phyloP scores from a whole-genome alignment of 2,113 vertebrate species.

The Heterotilapia buettikoferi region DNA sequence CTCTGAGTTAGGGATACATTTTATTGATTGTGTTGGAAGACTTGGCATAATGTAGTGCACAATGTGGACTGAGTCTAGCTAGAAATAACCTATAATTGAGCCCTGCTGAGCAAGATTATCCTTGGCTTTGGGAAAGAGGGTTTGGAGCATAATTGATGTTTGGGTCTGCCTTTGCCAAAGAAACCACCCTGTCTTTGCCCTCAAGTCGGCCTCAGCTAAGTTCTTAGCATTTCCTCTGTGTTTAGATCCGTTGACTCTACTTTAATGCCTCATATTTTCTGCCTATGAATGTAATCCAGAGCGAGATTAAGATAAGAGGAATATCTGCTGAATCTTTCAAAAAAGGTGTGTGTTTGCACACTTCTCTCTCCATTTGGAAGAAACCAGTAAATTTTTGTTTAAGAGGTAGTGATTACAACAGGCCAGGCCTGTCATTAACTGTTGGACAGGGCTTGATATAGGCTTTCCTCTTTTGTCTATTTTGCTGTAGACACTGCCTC shows the following conservation, averaged over 20 bases:
- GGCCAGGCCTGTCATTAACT: constrained; percentile 56
- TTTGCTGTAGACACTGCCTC: background rate
- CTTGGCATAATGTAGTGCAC: constrained; percentile 18
- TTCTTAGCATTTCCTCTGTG: background rate
- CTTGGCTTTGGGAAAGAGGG: constrained; percentile 53
- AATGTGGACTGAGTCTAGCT: constrained; percentile 40
- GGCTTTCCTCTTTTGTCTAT: background rate
- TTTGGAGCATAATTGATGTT: constrained; percentile 68
- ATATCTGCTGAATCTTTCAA: background rate
- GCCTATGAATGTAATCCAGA: background rate
- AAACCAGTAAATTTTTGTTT: constrained; percentile 26
- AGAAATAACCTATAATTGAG: constrained; percentile 72
- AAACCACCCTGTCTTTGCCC: constrained; percentile 61
- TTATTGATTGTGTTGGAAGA: constrained; percentile 25
- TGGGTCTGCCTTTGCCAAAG: constrained; percentile 53
- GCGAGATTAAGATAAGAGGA: background rate
- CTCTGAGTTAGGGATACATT: background rate
- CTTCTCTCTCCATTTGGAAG: background rate
- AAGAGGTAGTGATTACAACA: constrained; percentile 51
- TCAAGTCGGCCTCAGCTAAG: background rate
- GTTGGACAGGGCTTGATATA: constrained; percentile 34
- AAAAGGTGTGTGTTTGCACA: constrained; percentile 6
- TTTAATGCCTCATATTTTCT: background rate
- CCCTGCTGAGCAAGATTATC: constrained; percentile 65
- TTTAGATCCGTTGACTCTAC: background rate